Percentiles rank a stretch among this genome's conserved stretches.
phyloP scores from a whole-genome alignment of 2,888 invertebrate genomes.

The Clepsis dumicolana region DNA sequence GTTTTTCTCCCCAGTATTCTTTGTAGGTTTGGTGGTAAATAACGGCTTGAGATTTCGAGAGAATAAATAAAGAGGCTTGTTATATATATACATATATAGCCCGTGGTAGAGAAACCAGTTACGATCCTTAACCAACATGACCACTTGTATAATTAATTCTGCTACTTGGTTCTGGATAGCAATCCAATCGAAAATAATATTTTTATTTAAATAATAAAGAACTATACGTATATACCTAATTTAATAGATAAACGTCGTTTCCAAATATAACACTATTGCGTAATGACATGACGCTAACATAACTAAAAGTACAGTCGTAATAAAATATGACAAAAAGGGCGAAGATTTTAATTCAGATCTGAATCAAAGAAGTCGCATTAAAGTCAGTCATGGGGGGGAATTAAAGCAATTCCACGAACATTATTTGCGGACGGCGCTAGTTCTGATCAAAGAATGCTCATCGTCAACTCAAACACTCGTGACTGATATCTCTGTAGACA shows the following conservation, averaged over 20 bases:
- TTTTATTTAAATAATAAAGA: no score
- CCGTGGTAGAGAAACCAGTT: background rate
- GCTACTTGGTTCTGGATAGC: no score
- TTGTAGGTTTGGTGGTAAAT: constrained; percentile 22
- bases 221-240: no score
- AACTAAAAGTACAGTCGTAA: constrained; percentile 2
- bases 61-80: background rate
- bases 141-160: background rate
- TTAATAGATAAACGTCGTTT: background rate
- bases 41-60: constrained; percentile 18
- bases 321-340: constrained; percentile 18
- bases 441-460: constrained; percentile 50
- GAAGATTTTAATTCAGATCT: constrained; percentile 27
- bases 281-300: background rate
- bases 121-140: background rate
- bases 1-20: constrained; percentile 53
- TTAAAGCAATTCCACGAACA: constrained; percentile 43
- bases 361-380: constrained; percentile 24
- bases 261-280: background rate
- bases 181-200: no score
- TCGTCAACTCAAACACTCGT: constrained; percentile 61
- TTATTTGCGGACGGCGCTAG: constrained; percentile 39
- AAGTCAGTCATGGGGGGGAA: constrained; percentile 31
- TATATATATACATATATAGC: background rate
- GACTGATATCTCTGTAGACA: constrained; percentile 69